Base-by-base conservation (phyloP, 2,113 vertebrate genomes). In the Amia ocellicauda region DNA sequence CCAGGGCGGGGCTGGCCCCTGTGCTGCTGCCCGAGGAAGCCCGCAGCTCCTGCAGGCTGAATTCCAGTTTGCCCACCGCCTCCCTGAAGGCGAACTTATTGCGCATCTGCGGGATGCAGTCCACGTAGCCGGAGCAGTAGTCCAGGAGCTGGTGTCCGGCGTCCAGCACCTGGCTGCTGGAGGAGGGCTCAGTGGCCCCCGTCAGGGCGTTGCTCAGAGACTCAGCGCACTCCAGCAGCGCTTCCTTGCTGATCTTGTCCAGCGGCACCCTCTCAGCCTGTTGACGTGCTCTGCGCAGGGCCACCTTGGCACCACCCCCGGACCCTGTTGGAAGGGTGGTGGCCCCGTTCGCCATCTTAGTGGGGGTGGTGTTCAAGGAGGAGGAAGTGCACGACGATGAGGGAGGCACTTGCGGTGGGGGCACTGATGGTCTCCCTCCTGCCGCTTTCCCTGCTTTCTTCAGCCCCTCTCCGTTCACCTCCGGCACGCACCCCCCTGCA, bases 1-100 rank as follows among this genome's bases (percentile, higher is more conserved):
- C 96, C 80, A 97, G 86, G 76, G 94, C 91, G 11, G 91, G 92
- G 80, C 89, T 93, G 63, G 91, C 83, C 45, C 89, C 89, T 0
- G 90, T 82, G 56, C 89, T 79, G n/a, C 90, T 80, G 2, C 92
- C 83, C 0, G 93, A 96, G 7, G 95, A 97, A 64, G 97, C 94
- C 80, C 97, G 93, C 82, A 99, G 85, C 67, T 98, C 97, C 84
- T 98, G 96, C 74, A 99, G 85, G 81, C 91, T 95, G 65, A 96
- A 91, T 79, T 99, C 97, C 80, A 99, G 90, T 82, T 94, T 97
- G 75, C 93, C 95, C 84, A 99, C 93, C 0, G 95, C 96, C 84
- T 97, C 96, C 31, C 96, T 91, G 78, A 99, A 98, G 81, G 96
- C 96, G 62, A 99, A 99, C 53, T 99, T 99, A 91, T 97, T 98